Evolutionary conservation across 2,113 vertebrate genomes (phyloP).

Genomic region (Xyrauchen texanus): DNA sequence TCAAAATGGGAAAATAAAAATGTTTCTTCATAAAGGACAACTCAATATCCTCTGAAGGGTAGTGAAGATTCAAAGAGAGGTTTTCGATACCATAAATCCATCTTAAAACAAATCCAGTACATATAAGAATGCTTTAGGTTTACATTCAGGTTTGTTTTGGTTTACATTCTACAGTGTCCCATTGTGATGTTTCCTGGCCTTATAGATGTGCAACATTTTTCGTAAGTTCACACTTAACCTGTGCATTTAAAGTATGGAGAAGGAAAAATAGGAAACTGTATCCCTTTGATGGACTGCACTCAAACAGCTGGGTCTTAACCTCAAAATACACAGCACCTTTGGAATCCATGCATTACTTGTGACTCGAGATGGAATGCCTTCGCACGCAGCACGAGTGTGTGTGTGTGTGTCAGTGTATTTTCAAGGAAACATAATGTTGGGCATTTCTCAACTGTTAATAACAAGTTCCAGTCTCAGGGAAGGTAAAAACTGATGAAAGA

Average conservation of each 20-base stretch:
- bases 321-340: constrained; percentile 15
- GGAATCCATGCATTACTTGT: constrained; percentile 49
- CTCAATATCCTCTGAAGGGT: no score
- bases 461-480: background rate
- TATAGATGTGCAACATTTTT: constrained; percentile 40
- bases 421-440: background rate
- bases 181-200: constrained; percentile 44
- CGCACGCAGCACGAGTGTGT: constrained; percentile 8
- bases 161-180: constrained; percentile 10
- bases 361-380: constrained; percentile 43
- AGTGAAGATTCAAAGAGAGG: no score
- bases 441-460: background rate
- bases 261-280: constrained; percentile 23
- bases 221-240: constrained; percentile 47
- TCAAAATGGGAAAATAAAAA: no score
- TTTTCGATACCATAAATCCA: no score
- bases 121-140: no score
- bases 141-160: no score
- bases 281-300: constrained; percentile 45
- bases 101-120: no score
- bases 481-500: background rate
- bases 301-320: constrained; percentile 52
- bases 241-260: constrained; percentile 41
- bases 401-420: background rate
- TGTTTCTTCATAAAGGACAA: no score